Conservation (phyloP, 2,113 vertebrate species). For the Procavia capensis region DNA sequence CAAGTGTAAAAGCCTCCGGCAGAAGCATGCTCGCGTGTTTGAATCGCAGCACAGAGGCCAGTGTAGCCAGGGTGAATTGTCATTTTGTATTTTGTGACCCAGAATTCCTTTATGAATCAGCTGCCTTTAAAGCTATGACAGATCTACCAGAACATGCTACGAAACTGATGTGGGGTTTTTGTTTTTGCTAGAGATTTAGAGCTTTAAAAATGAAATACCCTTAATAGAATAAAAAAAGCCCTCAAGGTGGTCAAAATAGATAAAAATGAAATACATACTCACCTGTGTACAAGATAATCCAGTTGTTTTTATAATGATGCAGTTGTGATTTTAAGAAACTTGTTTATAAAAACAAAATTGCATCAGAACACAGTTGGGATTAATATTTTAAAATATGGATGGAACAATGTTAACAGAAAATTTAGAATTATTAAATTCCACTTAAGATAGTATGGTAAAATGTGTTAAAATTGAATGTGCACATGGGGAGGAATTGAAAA, state of each 20-base stretch:
- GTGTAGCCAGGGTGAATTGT: neutral
- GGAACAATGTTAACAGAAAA: neutral
- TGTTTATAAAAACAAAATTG: constrained; percentile 10
- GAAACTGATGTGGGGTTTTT: neutral
- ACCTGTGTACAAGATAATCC: neutral
- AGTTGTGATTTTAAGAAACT: constrained; percentile 17
- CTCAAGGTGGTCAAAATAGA: constrained; percentile 8
- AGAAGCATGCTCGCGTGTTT: neutral
- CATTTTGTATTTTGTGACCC: constrained; percentile 68
- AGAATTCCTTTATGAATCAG: constrained; percentile 67
- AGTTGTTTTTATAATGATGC: constrained; percentile 19
- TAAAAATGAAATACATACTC: neutral
- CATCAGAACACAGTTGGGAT: constrained; percentile 16
- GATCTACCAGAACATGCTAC: neutral
- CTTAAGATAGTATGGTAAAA: constrained; percentile 17
- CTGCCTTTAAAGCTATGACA: constrained; percentile 42
- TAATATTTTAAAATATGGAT: neutral
- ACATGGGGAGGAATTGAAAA: neutral
- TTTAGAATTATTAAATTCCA: neutral
- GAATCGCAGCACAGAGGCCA: neutral
- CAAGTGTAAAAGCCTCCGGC: neutral
- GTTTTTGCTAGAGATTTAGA: neutral
- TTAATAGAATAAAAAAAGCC: neutral
- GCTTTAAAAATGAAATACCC: constrained; percentile 20
- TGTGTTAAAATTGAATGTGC: neutral